Evolutionary conservation across 2,888 invertebrate genomes (phyloP), one percentile per base, ranked within the genome.

Genomic region (Dusona sp.): DNA sequence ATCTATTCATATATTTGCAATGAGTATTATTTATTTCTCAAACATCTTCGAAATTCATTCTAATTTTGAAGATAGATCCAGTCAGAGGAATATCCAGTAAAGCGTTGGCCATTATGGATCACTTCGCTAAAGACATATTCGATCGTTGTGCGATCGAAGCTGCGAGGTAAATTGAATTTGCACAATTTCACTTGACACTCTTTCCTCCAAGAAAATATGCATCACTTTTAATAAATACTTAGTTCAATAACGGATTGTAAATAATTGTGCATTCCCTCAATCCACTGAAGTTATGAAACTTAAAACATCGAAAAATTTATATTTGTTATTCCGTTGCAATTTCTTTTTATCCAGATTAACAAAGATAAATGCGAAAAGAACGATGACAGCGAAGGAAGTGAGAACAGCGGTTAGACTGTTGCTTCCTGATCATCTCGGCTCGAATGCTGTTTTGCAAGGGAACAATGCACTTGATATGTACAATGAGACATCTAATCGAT

Each of bases 371-470:
- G 84, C 84, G 33, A 86, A 86, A 64, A 65, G 81, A 16, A 84
- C 86, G 42, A 81, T 86, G 84, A 86, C 86, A 16, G 86, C 84
- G 19, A 84, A 86, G 29, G 86, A 86, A 70, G 81, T 86, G 38
- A 78, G 81, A 78, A 86, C 86, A 13, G 86, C 86, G 11, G 86
- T 86, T 38, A 84, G 74, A 64, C 70, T 86, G n/a, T 38, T 86
- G 48, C 84, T 86, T 68, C 86, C 86, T 0, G 61, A 70, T 51
- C 51, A 86, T 57, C 72, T 86, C 29, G 84, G 84, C 7, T 65
- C 36, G 51, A 83, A 78, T 45, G 86, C 86, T 54, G 65, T 86
- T 61, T 22, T 84, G 22, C 84, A 84, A 48, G 86, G 86, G 45
- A 86, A 86, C 68, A 84, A 67, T 70, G 86, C 86, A 22, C 81